Percentiles rank a stretch among this genome's conserved stretches.
phyloP scores from a whole-genome alignment of 2,888 invertebrate genomes.

The Limnephilus auricula region DNA sequence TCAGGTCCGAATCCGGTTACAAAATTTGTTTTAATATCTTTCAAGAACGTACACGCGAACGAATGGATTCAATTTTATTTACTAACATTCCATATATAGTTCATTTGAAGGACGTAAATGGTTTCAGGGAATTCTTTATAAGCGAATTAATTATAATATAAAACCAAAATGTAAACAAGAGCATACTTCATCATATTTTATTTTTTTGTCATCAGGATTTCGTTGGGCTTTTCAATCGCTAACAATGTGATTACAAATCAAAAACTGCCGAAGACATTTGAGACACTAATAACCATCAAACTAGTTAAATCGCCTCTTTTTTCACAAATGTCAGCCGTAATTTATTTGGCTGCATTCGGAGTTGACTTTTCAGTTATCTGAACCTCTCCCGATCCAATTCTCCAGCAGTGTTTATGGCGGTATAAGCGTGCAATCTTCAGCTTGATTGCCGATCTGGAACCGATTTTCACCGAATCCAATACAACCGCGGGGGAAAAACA shows the following conservation, averaged over 20 bases:
- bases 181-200: too few relatives aligned
- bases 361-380: conserved; percentile 46
- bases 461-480: conserved; percentile 56
- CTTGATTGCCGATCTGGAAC: conserved; percentile 58
- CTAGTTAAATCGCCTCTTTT: background rate
- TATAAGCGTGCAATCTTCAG: conserved; percentile 41
- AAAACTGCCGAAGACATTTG: background rate
- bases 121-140: too few relatives aligned
- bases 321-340: background rate
- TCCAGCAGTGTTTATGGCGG: conserved; percentile 48
- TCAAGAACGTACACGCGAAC: too few relatives aligned
- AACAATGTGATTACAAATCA: background rate
- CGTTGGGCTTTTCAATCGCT: background rate
- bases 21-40: too few relatives aligned
- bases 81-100: background rate
- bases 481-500: conserved; percentile 23
- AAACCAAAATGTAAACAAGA: too few relatives aligned
- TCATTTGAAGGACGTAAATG: background rate
- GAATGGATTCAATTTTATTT: too few relatives aligned
- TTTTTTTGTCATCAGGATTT: background rate
- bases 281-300: background rate
- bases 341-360: background rate
- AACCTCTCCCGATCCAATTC: conserved; percentile 10
- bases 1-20: too few relatives aligned
- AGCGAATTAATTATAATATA: too few relatives aligned